Percentiles rank a stretch among this genome's conserved stretches.
phyloP scores from a whole-genome alignment of 2,113 vertebrate species.

The Salminus brasiliensis region DNA sequence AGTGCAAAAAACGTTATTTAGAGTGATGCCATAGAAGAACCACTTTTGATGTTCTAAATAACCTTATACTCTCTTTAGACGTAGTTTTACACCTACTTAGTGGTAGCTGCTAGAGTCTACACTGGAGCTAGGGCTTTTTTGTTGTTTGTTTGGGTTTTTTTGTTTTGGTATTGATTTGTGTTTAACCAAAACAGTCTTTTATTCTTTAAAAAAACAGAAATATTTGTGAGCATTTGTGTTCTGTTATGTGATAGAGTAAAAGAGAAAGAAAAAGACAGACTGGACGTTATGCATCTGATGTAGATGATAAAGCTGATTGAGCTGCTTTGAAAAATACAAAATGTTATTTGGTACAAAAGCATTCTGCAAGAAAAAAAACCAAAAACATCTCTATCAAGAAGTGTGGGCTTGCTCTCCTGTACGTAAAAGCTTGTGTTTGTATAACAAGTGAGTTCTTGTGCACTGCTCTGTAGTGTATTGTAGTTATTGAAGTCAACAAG shows the following conservation, averaged over 20 bases:
- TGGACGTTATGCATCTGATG: not conserved
- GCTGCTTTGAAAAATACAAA: not conserved
- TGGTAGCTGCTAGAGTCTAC: no score
- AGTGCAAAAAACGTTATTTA: no score
- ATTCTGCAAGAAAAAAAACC: no score
- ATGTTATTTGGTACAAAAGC: not conserved
- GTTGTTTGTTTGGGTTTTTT: no score
- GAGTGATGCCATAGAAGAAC: no score
- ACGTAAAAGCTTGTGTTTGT: constrained; percentile 31
- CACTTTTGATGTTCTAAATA: no score
- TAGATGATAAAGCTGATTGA: not conserved
- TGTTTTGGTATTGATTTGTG: not conserved
- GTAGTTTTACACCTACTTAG: no score
- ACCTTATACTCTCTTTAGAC: no score
- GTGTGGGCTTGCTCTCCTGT: not conserved
- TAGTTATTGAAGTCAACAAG: constrained; percentile 78
- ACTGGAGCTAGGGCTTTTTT: no score
- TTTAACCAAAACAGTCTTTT: not conserved
- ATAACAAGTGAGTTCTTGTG: constrained; percentile 38
- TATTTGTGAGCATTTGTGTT: not conserved
- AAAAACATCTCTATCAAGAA: no score
- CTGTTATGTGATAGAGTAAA: not conserved
- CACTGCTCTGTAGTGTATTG: constrained; percentile 62
- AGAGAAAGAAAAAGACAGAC: not conserved
- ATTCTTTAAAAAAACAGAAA: not conserved